These are phyloP conservation scores for Galleria mellonella DNA, from an alignment of 1,140 invertebrate species.

Conservation along the genomic window DNA sequence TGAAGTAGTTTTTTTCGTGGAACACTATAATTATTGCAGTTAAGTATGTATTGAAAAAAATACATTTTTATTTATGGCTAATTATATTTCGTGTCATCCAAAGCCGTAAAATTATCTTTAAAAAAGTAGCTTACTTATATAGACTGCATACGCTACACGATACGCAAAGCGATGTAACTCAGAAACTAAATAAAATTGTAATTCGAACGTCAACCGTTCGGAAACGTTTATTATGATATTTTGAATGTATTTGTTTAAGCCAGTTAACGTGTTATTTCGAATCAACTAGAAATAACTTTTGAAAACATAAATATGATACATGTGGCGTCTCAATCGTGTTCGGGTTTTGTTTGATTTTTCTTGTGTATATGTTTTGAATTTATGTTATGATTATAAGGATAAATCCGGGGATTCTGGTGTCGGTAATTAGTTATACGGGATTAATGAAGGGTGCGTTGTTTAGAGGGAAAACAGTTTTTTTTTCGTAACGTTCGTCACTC, in stretches of 20 bases:
- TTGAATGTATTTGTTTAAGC: conserved; percentile 42
- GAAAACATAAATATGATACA: conserved; percentile 61
- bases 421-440: conserved; percentile 30
- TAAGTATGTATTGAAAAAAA: no score
- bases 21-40: no score
- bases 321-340: conserved; percentile 52
- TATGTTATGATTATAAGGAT: conserved; percentile 33
- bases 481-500: no score
- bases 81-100: no score
- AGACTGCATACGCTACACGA: no score
- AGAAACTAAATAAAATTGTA: conserved; percentile 5
- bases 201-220: conserved; percentile 24
- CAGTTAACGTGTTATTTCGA: conserved; percentile 42
- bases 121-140: no score
- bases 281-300: conserved; percentile 50
- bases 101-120: no score
- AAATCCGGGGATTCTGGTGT: conserved; percentile 25
- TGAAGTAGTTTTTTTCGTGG: no score
- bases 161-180: no score
- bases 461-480: conserved; percentile 12
- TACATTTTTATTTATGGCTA: no score
- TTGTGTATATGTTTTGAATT: conserved; percentile 24
- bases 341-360: conserved; percentile 35
- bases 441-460: conserved; percentile 24
- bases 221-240: conserved; percentile 42